Percentiles rank a stretch among this genome's conserved stretches.
Evolutionary conservation across 2,888 invertebrate genomes (phyloP).

Genomic region (Dryobota labecula): DNA sequence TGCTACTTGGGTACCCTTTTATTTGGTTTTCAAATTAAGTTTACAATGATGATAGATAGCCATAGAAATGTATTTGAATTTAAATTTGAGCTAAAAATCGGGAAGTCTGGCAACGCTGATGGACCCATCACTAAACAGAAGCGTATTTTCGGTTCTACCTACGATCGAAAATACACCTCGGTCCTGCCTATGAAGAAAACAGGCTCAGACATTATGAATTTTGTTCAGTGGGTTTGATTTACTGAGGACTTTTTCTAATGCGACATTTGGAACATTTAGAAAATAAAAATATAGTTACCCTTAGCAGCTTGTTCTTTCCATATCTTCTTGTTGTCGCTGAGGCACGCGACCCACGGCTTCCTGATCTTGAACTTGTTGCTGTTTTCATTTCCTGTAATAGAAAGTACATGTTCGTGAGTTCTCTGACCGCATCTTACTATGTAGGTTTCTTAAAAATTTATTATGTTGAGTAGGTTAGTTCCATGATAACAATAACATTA

Average conservation of each 20-base stretch:
- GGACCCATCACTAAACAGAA: too few relatives aligned
- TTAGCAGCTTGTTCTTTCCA: constrained; percentile 96
- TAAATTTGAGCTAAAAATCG: too few relatives aligned
- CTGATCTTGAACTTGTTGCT: constrained; percentile 91
- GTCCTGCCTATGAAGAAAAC: neutral
- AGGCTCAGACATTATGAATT: neutral
- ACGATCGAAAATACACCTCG: neutral
- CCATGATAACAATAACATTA: neutral
- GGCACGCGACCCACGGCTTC: constrained; percentile 95
- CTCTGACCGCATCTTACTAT: neutral
- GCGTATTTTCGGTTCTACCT: neutral
- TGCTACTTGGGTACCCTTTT: too few relatives aligned
- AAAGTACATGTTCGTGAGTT: neutral
- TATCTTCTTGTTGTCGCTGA: constrained; percentile 94
- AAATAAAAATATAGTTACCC: constrained; percentile 84
- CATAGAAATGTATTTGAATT: too few relatives aligned
- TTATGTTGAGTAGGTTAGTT: neutral
- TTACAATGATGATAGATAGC: too few relatives aligned
- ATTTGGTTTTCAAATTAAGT: too few relatives aligned
- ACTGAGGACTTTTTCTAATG: neutral
- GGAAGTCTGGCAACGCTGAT: too few relatives aligned
- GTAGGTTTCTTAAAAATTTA: neutral
- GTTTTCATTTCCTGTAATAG: constrained; percentile 80
- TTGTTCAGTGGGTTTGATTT: neutral
- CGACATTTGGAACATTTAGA: neutral